Evolutionary conservation across 1,140 invertebrate genomes (phyloP).

Genomic region (Radopholus similis): DNA sequence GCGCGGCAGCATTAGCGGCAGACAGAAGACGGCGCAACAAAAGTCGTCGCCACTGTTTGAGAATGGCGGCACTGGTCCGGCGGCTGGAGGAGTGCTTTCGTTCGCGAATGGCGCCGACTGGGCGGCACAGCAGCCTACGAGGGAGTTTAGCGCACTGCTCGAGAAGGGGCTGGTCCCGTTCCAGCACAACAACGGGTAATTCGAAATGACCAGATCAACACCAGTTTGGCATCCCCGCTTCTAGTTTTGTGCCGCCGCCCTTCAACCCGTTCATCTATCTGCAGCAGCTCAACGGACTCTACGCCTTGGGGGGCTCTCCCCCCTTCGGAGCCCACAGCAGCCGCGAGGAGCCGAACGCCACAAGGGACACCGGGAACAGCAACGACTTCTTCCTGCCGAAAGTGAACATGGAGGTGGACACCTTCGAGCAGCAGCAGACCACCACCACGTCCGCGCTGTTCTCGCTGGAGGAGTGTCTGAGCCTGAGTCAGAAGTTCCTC

Average conservation of each 20-base stretch:
- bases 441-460: background rate
- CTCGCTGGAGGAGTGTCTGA: slow-evolving; percentile 9
- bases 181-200: background rate
- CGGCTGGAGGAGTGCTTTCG: no score
- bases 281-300: slow-evolving; percentile 30
- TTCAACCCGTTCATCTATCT: slow-evolving; percentile 34
- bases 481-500: slow-evolving; percentile 12
- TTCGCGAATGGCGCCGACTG: background rate
- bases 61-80: background rate
- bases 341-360: background rate
- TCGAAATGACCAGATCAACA: background rate
- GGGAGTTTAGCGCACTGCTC: background rate
- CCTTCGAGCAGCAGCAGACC: background rate
- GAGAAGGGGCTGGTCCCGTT: background rate
- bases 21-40: background rate
- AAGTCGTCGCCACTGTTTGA: background rate
- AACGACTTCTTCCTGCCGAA: background rate
- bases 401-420: background rate
- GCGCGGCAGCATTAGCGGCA: background rate
- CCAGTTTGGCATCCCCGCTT: background rate
- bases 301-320: background rate
- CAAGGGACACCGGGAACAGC: background rate
- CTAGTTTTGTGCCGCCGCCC: slow-evolving; percentile 16
- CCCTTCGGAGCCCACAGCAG: background rate
- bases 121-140: background rate